Conservation (phyloP, 1,140 invertebrate genomes). For the Diprion similis region DNA sequence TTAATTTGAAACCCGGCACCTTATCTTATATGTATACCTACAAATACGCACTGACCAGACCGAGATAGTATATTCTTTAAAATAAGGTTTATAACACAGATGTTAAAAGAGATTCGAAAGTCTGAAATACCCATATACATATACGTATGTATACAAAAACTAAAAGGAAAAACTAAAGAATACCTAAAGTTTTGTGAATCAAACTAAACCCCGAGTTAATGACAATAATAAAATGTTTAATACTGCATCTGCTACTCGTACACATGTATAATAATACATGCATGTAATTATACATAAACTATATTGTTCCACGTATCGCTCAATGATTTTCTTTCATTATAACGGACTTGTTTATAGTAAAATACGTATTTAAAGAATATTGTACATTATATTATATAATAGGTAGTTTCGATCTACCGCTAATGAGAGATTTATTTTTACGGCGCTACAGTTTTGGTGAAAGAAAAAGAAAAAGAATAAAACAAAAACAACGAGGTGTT, state of each 20-base stretch:
- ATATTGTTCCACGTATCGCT: neutral
- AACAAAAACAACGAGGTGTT: no score
- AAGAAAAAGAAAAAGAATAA: no score
- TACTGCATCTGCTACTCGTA: neutral
- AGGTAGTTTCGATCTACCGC: no score
- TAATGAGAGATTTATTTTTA: no score
- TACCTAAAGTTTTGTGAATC: neutral
- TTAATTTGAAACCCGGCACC: neutral
- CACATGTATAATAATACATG: neutral
- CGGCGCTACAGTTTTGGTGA: no score
- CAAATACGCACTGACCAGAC: neutral
- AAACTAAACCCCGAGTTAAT: neutral
- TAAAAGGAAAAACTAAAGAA: neutral
- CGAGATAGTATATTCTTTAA: neutral
- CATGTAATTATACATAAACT: neutral
- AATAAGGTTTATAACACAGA: neutral
- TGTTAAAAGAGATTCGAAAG: neutral
- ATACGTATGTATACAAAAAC: no score
- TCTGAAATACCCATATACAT: neutral
- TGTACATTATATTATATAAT: no score
- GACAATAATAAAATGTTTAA: neutral
- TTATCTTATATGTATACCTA: no score
- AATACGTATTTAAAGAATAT: no score
- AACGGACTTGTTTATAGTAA: no score
- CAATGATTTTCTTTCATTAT: no score